These are phyloP conservation scores for Cryptophagus acutangulus DNA, from an alignment of 2,888 invertebrate genomes.

Conservation along the genomic window DNA sequence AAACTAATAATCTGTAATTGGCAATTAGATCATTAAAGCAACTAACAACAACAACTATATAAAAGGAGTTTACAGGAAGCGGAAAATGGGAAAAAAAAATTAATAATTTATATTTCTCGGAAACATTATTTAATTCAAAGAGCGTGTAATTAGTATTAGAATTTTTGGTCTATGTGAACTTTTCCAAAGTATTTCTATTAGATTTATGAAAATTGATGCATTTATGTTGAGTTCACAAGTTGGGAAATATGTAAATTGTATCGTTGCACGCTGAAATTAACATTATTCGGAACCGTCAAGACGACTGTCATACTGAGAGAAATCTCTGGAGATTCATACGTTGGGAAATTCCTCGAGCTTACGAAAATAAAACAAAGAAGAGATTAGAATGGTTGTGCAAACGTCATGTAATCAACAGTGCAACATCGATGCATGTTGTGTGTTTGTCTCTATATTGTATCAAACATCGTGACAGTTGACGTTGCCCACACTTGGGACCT, in stretches of 20 bases:
- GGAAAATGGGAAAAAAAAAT: too few species aligned
- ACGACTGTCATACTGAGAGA: too few species aligned
- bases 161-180: not conserved
- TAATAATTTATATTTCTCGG: too few species aligned
- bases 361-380: slow-evolving; percentile 4
- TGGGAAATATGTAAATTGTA: not conserved
- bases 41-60: too few species aligned
- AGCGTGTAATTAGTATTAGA: not conserved
- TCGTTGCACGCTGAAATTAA: too few species aligned
- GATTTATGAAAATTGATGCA: not conserved
- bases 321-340: too few species aligned
- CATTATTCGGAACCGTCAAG: too few species aligned
- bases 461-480: slow-evolving; percentile 22
- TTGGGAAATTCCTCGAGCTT: too few species aligned
- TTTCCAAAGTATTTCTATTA: too few species aligned
- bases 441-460: slow-evolving; percentile 22
- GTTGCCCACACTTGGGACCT: slow-evolving; percentile 15
- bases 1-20: too few species aligned
- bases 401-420: slow-evolving; percentile 23
- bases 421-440: slow-evolving; percentile 22
- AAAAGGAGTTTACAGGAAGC: too few species aligned
- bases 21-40: too few species aligned
- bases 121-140: not conserved
- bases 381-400: slow-evolving; percentile 5
- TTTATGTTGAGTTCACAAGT: not conserved